Evolutionary conservation across 1,140 invertebrate genomes (phyloP), one percentile per base, ranked within the genome.

Genomic region (Arion vulgaris): DNA sequence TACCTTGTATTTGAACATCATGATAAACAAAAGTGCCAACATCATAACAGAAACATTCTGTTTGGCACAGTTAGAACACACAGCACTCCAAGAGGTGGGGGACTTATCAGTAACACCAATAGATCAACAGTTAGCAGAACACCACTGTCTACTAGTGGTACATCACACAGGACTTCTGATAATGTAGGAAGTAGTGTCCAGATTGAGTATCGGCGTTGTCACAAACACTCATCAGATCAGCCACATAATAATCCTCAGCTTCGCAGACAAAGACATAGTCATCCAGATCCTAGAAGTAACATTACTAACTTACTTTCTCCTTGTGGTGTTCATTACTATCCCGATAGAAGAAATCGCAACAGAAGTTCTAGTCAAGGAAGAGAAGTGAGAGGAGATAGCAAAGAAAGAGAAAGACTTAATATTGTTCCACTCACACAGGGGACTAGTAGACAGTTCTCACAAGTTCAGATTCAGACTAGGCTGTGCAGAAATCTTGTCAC

Each of bases 1-100:
- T 79, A 68, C 28, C n/a, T 79, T 13, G 36, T 79, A 19, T 79
- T 79, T 79, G 77, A 79, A 57, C 57, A 68, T n/a, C 62, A 68
- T 79, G 62, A 68, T 11, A 79, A 79, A 32, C 38, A 57, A 41
- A 79, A 79, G 39, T 51, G 57, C 62, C 57, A 51, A 9, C 53
- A 51, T 13, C n/a, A 39, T 9, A 53, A 66, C 39, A 79, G 77
- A 68, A 79, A 57, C 45, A 28, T 79, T 1, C 17, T 23, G 39
- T 49, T 66, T 1, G 57, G 77, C n/a, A 36, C 57, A 57, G 23
- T n/a, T 32, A 45, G 49, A 38, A 49, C 41, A 53, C 45, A 15
- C 9, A 78, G 17, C 9, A 13, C 15, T 17, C 36, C 62, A 19
- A 45, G 76, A 9, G 77, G 77, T n/a, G 77, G 77, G 23, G 77